Percentiles rank a stretch among this genome's conserved stretches.
These are phyloP conservation scores for Pimephales promelas DNA, from an alignment of 2,113 vertebrate genomes.

Conservation along the genomic window DNA sequence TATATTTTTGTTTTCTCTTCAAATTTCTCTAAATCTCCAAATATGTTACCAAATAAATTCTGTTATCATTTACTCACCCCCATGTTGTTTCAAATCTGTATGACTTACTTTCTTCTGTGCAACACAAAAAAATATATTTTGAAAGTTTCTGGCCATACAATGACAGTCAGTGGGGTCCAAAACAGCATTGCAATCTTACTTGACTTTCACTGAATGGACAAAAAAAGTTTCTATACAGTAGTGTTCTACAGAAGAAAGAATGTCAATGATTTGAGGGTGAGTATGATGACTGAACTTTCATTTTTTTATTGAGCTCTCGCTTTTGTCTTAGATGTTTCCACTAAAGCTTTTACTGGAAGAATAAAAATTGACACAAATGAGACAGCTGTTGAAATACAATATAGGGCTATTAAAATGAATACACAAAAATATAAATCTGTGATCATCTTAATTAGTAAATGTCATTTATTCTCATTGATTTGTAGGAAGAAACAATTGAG, in stretches of 20 bases:
- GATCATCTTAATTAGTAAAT: neutral
- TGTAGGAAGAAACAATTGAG: conserved; percentile 4
- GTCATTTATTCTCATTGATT: neutral
- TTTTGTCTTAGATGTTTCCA: neutral
- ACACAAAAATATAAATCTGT: neutral
- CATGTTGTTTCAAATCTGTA: neutral
- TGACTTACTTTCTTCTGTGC: neutral
- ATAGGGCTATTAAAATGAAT: neutral
- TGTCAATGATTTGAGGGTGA: no score
- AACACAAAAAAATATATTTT: neutral
- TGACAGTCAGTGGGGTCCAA: neutral
- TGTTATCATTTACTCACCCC: neutral
- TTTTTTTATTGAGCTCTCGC: no score
- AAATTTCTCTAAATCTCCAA: neutral
- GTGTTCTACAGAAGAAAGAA: no score
- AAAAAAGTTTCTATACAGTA: no score
- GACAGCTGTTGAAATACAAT: neutral
- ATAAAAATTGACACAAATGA: neutral
- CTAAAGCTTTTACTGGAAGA: neutral
- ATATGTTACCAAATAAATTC: neutral
- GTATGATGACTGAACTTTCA: no score
- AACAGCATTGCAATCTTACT: no score
- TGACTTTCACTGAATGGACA: no score
- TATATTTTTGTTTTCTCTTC: neutral
- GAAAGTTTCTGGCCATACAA: neutral